Base-by-base conservation (phyloP, 2,797 vertebrate species). In the Hippocampus kuda region DNA sequence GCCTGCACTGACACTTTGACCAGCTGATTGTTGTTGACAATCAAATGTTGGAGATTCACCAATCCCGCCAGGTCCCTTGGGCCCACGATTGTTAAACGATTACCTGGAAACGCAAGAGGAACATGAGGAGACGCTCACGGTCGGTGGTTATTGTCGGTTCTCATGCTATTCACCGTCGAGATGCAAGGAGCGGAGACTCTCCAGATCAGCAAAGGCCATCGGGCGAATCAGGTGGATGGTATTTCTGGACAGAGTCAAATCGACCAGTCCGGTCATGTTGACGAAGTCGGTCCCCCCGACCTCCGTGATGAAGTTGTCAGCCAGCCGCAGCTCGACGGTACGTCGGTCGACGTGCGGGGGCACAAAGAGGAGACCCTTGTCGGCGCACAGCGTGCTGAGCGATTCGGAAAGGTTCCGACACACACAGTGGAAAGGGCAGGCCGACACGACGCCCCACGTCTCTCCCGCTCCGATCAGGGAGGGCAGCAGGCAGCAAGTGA, bases 351-450 rank as follows among this genome's bases (percentile, higher is more conserved):
- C 92, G 77, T 95, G 92, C 6, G 91, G 89, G 0, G 95, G 95
- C 34, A 97, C 92, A 1, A 94, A 96, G 51, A 97, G 91, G 64
- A 97, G 91, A 67, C 95, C 95, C 79, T 95, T 96, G 87, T 96
- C 93, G 54, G 94, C 94, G 0, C 95, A 97, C 9, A 97, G 93
- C 0, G 95, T 97, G 88, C 94, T 95, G 34, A 97, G 92, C 0
- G 95, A 94, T 83, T 96, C 94, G 0, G 95, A 97, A 56, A 97
- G 90, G 84, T 97, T 97, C 71, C 94, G 92, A 82, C 95, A 97
- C 68, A 95, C 92, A 12, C 95, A 97, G 83, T 95, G 94, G 81
- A 94, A 92, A 15, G 95, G 95, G 74, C 95, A 97, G 77, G 90
- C 85, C 3, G 91, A 92, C 72, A 92, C 91, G 82, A 91, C 84